A percentile compares a stretch with the other conserved stretches of the same genome.
Evolutionary conservation across 2,797 vertebrate genomes (phyloP).

Genomic region (Crocodylus rhombifer): DNA sequence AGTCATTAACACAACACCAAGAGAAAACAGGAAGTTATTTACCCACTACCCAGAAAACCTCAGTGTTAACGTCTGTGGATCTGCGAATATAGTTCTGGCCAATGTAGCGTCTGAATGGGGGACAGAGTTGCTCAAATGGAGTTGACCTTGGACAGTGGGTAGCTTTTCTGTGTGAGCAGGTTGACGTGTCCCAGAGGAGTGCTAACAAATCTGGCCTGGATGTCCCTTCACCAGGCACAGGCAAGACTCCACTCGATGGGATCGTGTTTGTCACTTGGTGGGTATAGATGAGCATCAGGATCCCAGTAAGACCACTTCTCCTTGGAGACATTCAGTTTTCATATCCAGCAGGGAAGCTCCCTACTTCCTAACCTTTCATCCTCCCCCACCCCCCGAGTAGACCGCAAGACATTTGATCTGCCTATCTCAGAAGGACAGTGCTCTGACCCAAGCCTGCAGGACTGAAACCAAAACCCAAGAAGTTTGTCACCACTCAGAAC

Average conservation of each 20-base stretch:
- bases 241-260: background rate
- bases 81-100: background rate
- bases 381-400: background rate
- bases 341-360: background rate
- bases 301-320: background rate
- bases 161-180: background rate
- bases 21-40: background rate
- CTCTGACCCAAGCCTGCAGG: background rate
- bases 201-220: background rate
- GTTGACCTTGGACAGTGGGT: background rate
- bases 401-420: background rate
- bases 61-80: background rate
- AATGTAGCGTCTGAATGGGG: background rate
- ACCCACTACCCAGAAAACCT: too few species aligned
- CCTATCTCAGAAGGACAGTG: background rate
- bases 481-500: background rate
- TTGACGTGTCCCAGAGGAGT: background rate
- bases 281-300: too few species aligned
- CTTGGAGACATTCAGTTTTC: background rate
- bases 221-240: background rate
- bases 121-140: background rate
- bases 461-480: background rate
- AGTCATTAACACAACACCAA: background rate
- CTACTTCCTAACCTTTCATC: background rate
- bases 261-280: background rate